A percentile compares a stretch with the other conserved stretches of the same genome.
These are phyloP conservation scores for Siphamia tubifer DNA, from an alignment of 2,113 vertebrate genomes.

Conservation along the genomic window DNA sequence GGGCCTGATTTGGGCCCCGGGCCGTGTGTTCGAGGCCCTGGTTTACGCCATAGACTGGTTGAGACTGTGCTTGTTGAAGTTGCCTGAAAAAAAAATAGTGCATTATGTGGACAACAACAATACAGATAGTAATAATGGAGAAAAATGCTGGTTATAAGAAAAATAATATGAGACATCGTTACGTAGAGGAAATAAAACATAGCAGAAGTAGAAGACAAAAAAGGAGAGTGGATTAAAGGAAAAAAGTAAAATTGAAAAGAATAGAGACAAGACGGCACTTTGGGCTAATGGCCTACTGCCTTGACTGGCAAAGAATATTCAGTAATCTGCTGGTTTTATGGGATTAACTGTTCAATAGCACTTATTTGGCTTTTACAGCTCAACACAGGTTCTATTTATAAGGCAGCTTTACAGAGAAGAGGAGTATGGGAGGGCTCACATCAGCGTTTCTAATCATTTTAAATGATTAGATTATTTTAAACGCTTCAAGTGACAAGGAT, in stretches of 20 bases:
- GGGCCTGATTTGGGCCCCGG: too few species aligned
- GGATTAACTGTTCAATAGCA: constrained; percentile 77
- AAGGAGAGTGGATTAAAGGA: constrained; percentile 36
- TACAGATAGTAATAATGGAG: background rate
- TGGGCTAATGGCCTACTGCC: constrained; percentile 67
- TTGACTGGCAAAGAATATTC: constrained; percentile 70
- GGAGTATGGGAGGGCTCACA: constrained; percentile 39
- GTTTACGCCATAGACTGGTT: background rate
- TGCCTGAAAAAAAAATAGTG: background rate
- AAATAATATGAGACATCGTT: too few species aligned
- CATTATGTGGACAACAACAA: background rate
- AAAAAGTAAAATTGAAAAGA: constrained; percentile 41
- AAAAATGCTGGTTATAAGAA: background rate
- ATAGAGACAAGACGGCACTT: constrained; percentile 50
- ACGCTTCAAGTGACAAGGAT: constrained; percentile 40
- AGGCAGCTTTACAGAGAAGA: constrained; percentile 57
- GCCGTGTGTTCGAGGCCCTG: too few species aligned
- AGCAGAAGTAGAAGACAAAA: background rate
- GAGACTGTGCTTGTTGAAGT: constrained; percentile 36
- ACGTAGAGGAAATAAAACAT: background rate
- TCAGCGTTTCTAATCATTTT: constrained; percentile 63
- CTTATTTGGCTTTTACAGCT: constrained; percentile 68
- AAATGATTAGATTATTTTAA: constrained; percentile 38
- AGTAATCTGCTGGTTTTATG: constrained; percentile 73
- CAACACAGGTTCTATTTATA: constrained; percentile 67